Base-by-base conservation (phyloP, 2,888 invertebrate species). In the Dermolepida albohirtum region DNA sequence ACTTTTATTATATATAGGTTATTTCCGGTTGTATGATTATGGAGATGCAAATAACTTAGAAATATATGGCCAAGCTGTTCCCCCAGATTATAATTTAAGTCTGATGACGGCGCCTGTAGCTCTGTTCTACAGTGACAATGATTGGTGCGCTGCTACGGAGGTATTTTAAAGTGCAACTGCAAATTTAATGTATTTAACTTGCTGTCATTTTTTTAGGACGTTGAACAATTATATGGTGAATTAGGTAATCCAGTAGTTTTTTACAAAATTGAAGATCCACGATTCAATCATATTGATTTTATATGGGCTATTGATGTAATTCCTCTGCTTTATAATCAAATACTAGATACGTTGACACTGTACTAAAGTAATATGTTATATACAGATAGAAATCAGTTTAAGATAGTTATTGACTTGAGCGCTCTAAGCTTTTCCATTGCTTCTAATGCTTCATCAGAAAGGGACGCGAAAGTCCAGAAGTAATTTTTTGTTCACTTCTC, bases 1-100 rank as follows among this genome's bases (percentile, higher is more conserved):
- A 22, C 1, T 6, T 6, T 34, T 1, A 6, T 34, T 34, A 6
- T 34, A 34, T 34, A 5, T 34, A 34, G 34, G 34, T 34, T 8
- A 34, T 1, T 89, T 89, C 79, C 83, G 87, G n/a, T 86, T 88
- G 69, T 90, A 86, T 74, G 88, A 90, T 76, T 83, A 85, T 71
- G 89, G 89, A 10, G 5, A 67, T 5, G 72, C 73, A 2, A 55
- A 62, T 14, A 80, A 78, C 69, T 34, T 73, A 44, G 55, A 57
- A 10, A 71, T 64, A 27, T 85, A 84, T 72, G 79, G 78, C 12
- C 70, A 73, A 14, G 63, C 74, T 0, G 64, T 65, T 0, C 85
- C 86, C n/a, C 86, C 86, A 6, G 76, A 79, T 44, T 86, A 86
- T 72, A 79, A 84, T 65, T 43, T 85, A 44, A 72, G 75, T 4